phyloP scores from a whole-genome alignment of 2,113 vertebrate species.

The Microtus ochrogaster region DNA sequence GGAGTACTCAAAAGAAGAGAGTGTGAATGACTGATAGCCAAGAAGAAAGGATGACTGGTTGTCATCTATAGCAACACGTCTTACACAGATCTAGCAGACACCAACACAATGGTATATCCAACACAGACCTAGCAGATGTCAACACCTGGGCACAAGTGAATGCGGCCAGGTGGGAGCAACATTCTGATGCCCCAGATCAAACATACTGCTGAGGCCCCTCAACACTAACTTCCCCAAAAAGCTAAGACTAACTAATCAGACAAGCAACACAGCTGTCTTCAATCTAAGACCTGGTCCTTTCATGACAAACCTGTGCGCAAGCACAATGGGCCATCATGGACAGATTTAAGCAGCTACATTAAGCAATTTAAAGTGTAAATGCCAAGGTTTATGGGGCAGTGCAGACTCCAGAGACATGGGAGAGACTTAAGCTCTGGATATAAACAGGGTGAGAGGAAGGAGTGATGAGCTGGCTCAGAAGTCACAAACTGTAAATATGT shows the following conservation, averaged over 20 bases:
- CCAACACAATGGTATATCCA: background rate
- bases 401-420: background rate
- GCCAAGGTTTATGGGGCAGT: background rate
- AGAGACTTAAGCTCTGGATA: background rate
- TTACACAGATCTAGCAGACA: background rate
- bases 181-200: background rate
- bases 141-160: rapidly evolving
- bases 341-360: background rate
- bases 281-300: background rate
- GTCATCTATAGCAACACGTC: background rate
- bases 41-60: background rate
- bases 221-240: background rate
- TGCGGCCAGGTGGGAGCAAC: background rate
- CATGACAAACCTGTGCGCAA: rapidly evolving
- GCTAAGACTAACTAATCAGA: background rate
- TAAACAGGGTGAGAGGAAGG: background rate
- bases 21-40: background rate
- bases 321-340: background rate
- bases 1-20: background rate
- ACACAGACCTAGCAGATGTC: background rate
- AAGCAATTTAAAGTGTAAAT: background rate
- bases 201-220: background rate
- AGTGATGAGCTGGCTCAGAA: background rate
- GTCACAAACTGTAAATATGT: background rate
- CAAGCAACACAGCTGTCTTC: background rate